Conservation (phyloP, 2,113 vertebrate species). For the Blennius ocellaris region DNA sequence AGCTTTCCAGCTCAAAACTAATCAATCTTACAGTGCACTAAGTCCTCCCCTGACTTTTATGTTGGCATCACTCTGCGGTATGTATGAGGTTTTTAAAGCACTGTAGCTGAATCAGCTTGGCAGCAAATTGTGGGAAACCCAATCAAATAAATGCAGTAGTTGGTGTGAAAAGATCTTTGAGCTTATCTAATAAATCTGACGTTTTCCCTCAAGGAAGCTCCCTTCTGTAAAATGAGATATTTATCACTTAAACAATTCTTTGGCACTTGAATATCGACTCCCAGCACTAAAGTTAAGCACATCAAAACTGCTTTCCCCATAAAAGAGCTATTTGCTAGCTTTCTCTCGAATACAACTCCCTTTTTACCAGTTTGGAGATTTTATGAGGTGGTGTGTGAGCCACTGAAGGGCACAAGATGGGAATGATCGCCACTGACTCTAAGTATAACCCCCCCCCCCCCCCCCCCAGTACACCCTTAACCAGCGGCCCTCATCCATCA, state of each 20-base stretch:
- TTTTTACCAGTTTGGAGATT: neutral
- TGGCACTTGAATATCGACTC: slow-evolving; percentile 1
- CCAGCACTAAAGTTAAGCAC: neutral
- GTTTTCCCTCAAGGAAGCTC: slow-evolving; percentile 10
- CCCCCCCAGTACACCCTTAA: slow-evolving; percentile 60
- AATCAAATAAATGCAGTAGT: slow-evolving; percentile 16
- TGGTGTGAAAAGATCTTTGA: slow-evolving; percentile 17
- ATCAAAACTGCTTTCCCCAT: slow-evolving; percentile 25
- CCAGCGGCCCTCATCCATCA: slow-evolving; percentile 76
- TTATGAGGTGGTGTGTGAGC: slow-evolving; percentile 27
- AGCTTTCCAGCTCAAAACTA: slow-evolving; percentile 49
- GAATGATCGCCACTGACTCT: slow-evolving; percentile 59
- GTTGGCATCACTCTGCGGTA: slow-evolving; percentile 27
- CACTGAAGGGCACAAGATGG: neutral
- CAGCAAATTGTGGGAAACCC: slow-evolving; percentile 28
- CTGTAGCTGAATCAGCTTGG: slow-evolving; percentile 11
- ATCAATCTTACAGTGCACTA: slow-evolving; percentile 46
- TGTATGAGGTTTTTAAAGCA: slow-evolving; percentile 43
- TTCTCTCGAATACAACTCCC: neutral
- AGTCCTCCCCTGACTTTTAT: slow-evolving; percentile 36
- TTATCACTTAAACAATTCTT: slow-evolving; percentile 3
- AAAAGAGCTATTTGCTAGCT: slow-evolving; percentile 9
- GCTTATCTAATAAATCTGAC: slow-evolving; percentile 16
- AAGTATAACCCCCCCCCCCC: slow-evolving; percentile 40
- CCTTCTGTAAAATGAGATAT: slow-evolving; percentile 12